These are phyloP conservation scores for Zophobas atratus DNA, from an alignment of 1,140 invertebrate genomes.

Conservation along the genomic window DNA sequence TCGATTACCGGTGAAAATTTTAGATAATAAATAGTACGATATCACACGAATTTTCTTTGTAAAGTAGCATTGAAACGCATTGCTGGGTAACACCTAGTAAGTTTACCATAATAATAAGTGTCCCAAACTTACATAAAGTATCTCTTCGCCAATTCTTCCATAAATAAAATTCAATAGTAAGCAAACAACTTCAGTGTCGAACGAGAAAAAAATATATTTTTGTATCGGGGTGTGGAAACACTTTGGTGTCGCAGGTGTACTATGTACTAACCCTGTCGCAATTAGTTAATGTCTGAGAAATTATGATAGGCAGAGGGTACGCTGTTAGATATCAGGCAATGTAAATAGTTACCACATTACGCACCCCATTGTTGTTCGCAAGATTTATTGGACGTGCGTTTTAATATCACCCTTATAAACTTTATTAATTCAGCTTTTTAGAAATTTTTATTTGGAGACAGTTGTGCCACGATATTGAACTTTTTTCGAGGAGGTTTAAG, in stretches of 20 bases:
- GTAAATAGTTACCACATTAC: conserved; percentile 18
- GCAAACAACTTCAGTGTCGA: not conserved
- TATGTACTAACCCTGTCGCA: conserved; percentile 20
- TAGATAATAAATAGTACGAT: too few relatives aligned
- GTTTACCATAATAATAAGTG: too few relatives aligned
- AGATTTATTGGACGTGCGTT: conserved; percentile 14
- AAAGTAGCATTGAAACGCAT: too few relatives aligned
- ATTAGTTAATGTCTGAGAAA: conserved; percentile 33
- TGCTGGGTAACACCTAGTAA: too few relatives aligned
- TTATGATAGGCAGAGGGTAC: conserved; percentile 29
- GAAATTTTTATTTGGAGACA: conserved; percentile 8
- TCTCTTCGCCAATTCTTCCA: not conserved
- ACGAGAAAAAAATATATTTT: conserved; percentile 23
- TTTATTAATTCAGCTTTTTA: conserved; percentile 2
- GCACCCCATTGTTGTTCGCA: conserved; percentile 18
- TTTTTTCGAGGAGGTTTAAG: conserved; percentile 1
- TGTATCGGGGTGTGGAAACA: conserved; percentile 16
- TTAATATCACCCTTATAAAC: conserved; percentile 7
- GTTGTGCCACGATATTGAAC: conserved; percentile 18
- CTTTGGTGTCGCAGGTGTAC: conserved; percentile 27
- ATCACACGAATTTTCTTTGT: too few relatives aligned
- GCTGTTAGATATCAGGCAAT: conserved; percentile 24
- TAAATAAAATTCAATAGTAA: not conserved
- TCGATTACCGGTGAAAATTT: too few relatives aligned
- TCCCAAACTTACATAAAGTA: too few relatives aligned